phyloP scores from a whole-genome alignment of 2,888 invertebrate species.

The Amaurobius ferox region DNA sequence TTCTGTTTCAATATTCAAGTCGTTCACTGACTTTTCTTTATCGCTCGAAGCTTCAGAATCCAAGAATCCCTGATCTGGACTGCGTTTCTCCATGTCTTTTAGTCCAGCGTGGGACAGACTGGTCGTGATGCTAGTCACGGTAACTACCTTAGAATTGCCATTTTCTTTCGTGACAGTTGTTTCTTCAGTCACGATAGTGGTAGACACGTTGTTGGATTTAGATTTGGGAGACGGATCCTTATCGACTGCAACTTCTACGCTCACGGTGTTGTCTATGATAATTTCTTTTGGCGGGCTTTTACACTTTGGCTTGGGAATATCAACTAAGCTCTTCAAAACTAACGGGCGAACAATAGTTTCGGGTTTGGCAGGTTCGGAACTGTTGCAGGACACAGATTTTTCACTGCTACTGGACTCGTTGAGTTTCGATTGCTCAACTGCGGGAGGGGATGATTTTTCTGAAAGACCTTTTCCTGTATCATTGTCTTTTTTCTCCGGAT shows the following conservation, averaged over 20 bases:
- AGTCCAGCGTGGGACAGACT: constrained; percentile 43
- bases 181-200: constrained; percentile 64
- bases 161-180: constrained; percentile 56
- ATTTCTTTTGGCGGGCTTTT: constrained; percentile 75
- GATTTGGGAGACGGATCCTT: constrained; percentile 18
- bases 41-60: constrained; percentile 17
- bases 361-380: background rate
- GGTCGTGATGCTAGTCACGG: constrained; percentile 65
- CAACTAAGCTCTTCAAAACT: constrained; percentile 36
- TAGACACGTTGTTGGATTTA: constrained; percentile 34
- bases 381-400: constrained; percentile 13
- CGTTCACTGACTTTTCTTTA: constrained; percentile 36
- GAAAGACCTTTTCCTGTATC: background rate
- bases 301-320: constrained; percentile 28
- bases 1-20: constrained; percentile 38
- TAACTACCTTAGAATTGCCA: constrained; percentile 64
- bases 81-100: constrained; percentile 29
- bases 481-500: background rate
- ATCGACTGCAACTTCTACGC: constrained; percentile 51
- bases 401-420: constrained; percentile 45
- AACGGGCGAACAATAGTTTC: background rate
- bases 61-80: background rate
- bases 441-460: background rate
- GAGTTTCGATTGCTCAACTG: background rate
- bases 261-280: constrained; percentile 56